A percentile compares a stretch with the other conserved stretches of the same genome.
phyloP scores from a whole-genome alignment of 2,888 invertebrate genomes.

The Drosophila dives region DNA sequence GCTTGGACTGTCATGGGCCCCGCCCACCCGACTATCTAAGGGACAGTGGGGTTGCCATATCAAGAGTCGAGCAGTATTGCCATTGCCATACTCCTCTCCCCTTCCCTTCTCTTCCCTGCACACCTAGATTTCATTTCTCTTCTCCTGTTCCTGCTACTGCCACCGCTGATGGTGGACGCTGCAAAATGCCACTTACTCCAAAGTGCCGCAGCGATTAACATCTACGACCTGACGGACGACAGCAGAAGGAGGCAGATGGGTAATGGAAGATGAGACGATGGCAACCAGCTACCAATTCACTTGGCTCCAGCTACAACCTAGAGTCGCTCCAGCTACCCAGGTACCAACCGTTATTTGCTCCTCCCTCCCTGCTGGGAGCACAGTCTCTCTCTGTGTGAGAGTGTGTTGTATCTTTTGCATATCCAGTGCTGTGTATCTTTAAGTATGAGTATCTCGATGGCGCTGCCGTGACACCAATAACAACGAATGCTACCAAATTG shows the following conservation, averaged over 20 bases:
- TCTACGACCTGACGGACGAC: conserved; percentile 73
- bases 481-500: conserved; percentile 56
- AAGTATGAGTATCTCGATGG: conserved; percentile 72
- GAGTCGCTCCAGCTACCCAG: conserved; percentile 26
- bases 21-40: conserved; percentile 52
- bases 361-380: conserved; percentile 29
- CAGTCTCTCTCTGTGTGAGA: conserved; percentile 18
- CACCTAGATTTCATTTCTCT: not conserved
- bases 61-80: conserved; percentile 50
- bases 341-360: conserved; percentile 69
- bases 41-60: conserved; percentile 47
- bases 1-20: conserved; percentile 67
- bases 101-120: no score
- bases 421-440: conserved; percentile 69
- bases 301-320: conserved; percentile 29
- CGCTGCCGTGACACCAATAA: conserved; percentile 49
- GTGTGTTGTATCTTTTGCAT: conserved; percentile 66
- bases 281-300: conserved; percentile 45
- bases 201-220: conserved; percentile 79
- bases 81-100: conserved; percentile 10
- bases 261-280: conserved; percentile 33
- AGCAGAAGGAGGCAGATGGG: conserved; percentile 14
- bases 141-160: not conserved
- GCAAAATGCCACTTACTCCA: conserved; percentile 78
- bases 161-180: conserved; percentile 59